A percentile compares a stretch with the other conserved stretches of the same genome.
Evolutionary conservation across 2,888 invertebrate species (phyloP).

Genomic region (Agrotis segetum): DNA sequence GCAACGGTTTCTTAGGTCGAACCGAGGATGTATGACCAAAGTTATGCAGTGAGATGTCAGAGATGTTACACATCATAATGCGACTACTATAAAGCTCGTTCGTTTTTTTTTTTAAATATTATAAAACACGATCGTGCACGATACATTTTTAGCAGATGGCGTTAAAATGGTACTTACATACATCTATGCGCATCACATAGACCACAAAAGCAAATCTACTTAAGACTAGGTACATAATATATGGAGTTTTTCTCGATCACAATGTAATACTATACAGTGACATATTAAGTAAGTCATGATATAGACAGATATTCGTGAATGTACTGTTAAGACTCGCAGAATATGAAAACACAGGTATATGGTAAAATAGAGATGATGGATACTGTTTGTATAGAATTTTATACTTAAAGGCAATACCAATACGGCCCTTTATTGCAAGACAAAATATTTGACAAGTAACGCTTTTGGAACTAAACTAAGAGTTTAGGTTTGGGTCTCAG

Average conservation of each 20-base stretch:
- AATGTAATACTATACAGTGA: constrained; percentile 55
- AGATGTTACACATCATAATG: no score
- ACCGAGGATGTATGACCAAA: no score
- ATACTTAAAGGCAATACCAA: no score
- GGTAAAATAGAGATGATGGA: background rate
- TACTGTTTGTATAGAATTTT: no score
- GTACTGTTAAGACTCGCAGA: constrained; percentile 29
- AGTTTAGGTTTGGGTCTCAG: no score
- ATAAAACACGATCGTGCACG: constrained; percentile 25
- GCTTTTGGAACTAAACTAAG: no score
- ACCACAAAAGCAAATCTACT: constrained; percentile 52
- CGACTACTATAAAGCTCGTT: no score
- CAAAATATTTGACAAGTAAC: no score
- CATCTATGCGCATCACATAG: constrained; percentile 44
- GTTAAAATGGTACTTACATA: constrained; percentile 27
- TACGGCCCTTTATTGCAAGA: no score
- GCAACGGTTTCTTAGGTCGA: no score
- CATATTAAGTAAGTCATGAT: constrained; percentile 43
- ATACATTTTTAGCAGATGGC: constrained; percentile 21
- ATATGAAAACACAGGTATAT: background rate
- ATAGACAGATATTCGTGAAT: constrained; percentile 43
- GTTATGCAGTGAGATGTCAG: no score
- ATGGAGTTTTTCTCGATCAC: constrained; percentile 55
- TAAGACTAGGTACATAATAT: constrained; percentile 36
- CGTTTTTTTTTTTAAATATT: background rate